phyloP scores from a whole-genome alignment of 2,797 vertebrate genomes.

The Simalia tracyae region DNA sequence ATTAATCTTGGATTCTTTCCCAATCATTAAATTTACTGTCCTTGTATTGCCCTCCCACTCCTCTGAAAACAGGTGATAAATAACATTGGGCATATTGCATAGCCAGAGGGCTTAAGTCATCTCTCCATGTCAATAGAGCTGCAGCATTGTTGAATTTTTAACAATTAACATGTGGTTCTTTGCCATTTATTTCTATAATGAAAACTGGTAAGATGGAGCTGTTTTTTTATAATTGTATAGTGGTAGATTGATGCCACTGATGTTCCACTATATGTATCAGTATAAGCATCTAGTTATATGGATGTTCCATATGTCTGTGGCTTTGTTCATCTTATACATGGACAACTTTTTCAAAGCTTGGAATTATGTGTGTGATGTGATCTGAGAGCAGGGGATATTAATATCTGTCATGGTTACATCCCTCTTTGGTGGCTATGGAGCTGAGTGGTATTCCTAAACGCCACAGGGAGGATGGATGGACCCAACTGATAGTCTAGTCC shows the following conservation, averaged over 20 bases:
- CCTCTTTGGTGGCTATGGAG: no score
- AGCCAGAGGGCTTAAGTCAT: background rate
- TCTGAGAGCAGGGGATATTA: no score
- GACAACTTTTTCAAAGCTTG: background rate
- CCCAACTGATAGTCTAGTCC: no score
- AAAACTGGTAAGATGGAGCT: background rate
- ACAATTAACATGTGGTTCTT: background rate
- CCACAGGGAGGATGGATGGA: no score
- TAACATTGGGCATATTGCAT: background rate
- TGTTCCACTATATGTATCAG: background rate
- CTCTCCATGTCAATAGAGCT: background rate
- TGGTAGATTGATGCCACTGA: background rate
- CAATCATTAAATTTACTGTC: constrained; percentile 8
- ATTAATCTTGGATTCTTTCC: constrained; percentile 18
- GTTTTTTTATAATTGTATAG: background rate
- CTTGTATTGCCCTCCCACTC: background rate
- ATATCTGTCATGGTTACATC: no score
- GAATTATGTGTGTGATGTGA: background rate
- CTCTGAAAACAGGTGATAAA: background rate
- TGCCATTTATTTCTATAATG: background rate
- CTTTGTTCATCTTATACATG: background rate
- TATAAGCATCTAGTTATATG: background rate
- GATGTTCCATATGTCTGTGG: background rate
- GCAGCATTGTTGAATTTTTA: background rate
- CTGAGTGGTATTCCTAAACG: no score